Conservation (phyloP, 35 echinoderm and acorn worm genomes). For the Apostichopus japonicus region DNA sequence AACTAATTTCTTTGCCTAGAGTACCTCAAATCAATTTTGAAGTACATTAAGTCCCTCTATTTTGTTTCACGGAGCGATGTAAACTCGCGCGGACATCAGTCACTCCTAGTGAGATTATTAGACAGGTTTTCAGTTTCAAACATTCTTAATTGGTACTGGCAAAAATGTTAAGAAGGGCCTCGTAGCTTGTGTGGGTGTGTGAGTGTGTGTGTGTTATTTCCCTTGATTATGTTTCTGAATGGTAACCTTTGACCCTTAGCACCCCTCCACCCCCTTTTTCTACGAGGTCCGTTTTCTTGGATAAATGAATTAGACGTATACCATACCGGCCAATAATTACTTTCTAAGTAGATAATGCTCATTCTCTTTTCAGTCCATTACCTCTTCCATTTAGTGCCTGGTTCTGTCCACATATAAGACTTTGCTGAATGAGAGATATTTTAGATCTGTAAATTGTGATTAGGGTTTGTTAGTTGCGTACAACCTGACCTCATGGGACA, state of each 20-base stretch:
- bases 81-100: too few species aligned
- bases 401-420: neutral
- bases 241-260: neutral
- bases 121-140: too few species aligned
- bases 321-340: neutral
- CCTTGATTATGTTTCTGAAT: neutral
- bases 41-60: too few species aligned
- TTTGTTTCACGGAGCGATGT: too few species aligned
- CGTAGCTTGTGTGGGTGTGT: neutral
- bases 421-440: neutral
- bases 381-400: neutral
- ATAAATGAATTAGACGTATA: neutral
- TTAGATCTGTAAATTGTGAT: neutral
- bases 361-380: neutral
- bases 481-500: neutral
- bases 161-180: neutral
- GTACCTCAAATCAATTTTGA: too few species aligned
- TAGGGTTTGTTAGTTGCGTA: neutral
- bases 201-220: neutral
- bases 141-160: neutral
- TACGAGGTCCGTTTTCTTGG: neutral
- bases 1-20: too few species aligned
- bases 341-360: neutral
- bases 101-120: too few species aligned
- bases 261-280: neutral